Base-by-base conservation (phyloP, 2,113 vertebrate species). In the Pangasianodon hypophthalmus region DNA sequence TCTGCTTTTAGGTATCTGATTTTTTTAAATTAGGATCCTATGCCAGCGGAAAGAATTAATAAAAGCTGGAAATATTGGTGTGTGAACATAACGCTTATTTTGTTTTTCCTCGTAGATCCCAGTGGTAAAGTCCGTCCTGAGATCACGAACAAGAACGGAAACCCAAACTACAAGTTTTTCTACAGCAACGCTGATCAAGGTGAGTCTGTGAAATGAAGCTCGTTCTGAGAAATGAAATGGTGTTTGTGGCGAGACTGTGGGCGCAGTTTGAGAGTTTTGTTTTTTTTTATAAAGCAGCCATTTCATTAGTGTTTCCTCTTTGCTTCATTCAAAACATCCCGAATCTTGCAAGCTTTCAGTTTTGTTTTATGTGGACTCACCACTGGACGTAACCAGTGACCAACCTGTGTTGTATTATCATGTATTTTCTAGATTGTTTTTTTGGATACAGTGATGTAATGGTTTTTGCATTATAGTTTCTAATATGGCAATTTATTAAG, bases 101-200 rank as follows among this genome's bases (percentile, higher is more conserved):
- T 46, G 9, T 83, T 58, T 88, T 46, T 24, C 88, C 60, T 48
- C 92, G n/a, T 90, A 99, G 98, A 99, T 95, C 97, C 98, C 89
- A 97, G 94, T 77, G 98, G 98, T 73, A 96, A 97, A 91, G 97
- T 99, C 62, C 98, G 93, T 89, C 96, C 98, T 91, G 98, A 99
- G 95, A 98, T 99, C 92, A 97, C 96, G 91, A 99, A 99, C 92
- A 97, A 95, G 93, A 97, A 95, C 5, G 98, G 98, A 91, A 99
- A 99, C 89, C 98, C 98, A 71, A 99, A 97, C 96, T 99, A 99
- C 95, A 99, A 99, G 91, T 99, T 99, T 94, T 99, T 99, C 93
- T 99, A 99, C 94, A 97, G 97, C 94, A 98, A 91, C 2, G 97
- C 98, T 80, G 98, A 99, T 29, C 98, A 99, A 95, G 98, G 98